Evolutionary conservation across 2,888 invertebrate genomes (phyloP).

Genomic region (Drosophila borealis): DNA sequence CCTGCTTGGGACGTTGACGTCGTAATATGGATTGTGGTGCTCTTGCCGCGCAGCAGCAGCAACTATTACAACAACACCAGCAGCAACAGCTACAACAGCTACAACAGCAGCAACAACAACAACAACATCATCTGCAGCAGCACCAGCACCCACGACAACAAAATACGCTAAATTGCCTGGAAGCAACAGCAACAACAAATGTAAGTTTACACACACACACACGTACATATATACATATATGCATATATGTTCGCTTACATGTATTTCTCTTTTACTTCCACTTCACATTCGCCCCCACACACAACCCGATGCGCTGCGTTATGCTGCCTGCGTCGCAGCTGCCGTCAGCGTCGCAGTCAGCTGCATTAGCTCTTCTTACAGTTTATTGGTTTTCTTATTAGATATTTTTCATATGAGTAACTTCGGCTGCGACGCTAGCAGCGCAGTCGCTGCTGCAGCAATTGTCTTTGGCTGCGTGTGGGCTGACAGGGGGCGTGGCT

Average conservation of each 20-base stretch:
- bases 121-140: constrained; percentile 51
- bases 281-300: constrained; percentile 72
- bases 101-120: constrained; percentile 50
- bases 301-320: constrained; percentile 45
- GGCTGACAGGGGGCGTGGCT: constrained; percentile 48
- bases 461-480: constrained; percentile 43
- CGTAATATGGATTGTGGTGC: constrained; percentile 79
- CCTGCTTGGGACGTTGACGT: constrained; percentile 41
- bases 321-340: constrained; percentile 36
- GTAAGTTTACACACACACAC: constrained; percentile 60
- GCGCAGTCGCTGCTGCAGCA: constrained; percentile 32
- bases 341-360: constrained; percentile 1
- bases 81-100: constrained; percentile 52
- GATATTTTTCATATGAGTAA: constrained; percentile 63
- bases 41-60: constrained; percentile 77
- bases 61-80: constrained; percentile 57
- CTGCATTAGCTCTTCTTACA: constrained; percentile 50
- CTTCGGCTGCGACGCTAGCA: constrained; percentile 38
- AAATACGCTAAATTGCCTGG: constrained; percentile 67
- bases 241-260: constrained; percentile 8
- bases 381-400: constrained; percentile 72
- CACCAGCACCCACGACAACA: constrained; percentile 66
- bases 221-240: constrained; percentile 11
- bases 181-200: constrained; percentile 71
- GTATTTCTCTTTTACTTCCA: constrained; percentile 62